Conservation (phyloP, 2,113 vertebrate genomes). For the Sterna hirundo region DNA sequence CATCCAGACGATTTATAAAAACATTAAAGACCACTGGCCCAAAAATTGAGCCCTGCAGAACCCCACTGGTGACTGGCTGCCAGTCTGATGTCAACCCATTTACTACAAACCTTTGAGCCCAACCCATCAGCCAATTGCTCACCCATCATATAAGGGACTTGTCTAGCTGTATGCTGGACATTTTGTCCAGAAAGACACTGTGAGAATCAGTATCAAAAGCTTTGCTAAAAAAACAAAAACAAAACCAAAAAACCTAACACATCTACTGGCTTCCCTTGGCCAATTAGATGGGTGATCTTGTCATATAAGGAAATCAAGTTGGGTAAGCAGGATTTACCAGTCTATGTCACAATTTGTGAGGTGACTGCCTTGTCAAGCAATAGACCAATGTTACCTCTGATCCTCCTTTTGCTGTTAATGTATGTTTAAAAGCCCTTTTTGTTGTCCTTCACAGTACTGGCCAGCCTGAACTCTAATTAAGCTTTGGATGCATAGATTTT, state of each 20-base stretch:
- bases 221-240: not conserved
- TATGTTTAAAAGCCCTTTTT: not conserved
- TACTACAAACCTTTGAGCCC: not conserved
- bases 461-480: not conserved
- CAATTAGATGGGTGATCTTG: not conserved
- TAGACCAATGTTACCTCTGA: not conserved
- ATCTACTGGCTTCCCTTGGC: not conserved
- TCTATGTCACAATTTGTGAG: not conserved
- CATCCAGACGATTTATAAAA: not conserved
- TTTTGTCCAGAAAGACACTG: not conserved
- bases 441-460: not conserved
- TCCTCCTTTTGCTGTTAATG: not conserved
- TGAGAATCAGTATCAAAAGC: not conserved
- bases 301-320: not conserved
- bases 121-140: not conserved
- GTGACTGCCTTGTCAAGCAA: not conserved
- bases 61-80: not conserved
- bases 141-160: not conserved
- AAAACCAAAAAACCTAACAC: not conserved
- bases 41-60: not conserved
- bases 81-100: not conserved
- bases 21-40: not conserved
- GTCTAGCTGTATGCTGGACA: not conserved
- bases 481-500: not conserved
- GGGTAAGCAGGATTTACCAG: not conserved